Conservation (phyloP, 1,140 invertebrate genomes). For the Temnothorax nylanderi region DNA sequence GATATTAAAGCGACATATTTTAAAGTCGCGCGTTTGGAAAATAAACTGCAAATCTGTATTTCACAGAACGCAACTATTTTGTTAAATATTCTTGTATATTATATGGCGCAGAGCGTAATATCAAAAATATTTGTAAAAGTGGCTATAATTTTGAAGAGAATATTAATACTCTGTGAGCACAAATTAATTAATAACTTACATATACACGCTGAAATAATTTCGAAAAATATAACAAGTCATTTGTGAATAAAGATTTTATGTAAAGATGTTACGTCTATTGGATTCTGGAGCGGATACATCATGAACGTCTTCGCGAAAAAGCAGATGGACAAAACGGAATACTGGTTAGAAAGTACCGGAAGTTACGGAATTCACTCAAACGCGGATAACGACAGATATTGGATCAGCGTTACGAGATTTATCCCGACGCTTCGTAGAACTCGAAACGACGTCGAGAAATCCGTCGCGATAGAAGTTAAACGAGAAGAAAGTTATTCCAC, state of each 20-base stretch:
- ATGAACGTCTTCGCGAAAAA: background rate
- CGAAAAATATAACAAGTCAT: background rate
- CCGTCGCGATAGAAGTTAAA: background rate
- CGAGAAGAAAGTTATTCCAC: constrained; percentile 35
- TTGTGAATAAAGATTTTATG: background rate
- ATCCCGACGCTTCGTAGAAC: constrained; percentile 11
- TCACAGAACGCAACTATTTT: background rate
- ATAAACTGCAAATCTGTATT: background rate
- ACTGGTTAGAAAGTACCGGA: constrained; percentile 26
- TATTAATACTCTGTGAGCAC: background rate
- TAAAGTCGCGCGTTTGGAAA: background rate
- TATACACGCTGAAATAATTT: background rate
- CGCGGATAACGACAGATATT: constrained; percentile 37
- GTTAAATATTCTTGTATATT: background rate
- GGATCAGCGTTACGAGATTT: constrained; percentile 44
- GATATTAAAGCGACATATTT: background rate
- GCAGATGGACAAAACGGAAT: background rate
- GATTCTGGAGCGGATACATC: background rate
- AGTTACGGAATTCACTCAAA: constrained; percentile 45
- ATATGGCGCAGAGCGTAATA: background rate
- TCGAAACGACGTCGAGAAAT: constrained; percentile 32
- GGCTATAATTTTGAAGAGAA: background rate
- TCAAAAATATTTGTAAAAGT: background rate
- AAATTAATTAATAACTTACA: background rate
- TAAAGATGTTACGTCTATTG: background rate